Evolutionary conservation across 53 echinoderm and acorn worm genomes (phyloP).

Genomic region (Holothuria leucospilota): DNA sequence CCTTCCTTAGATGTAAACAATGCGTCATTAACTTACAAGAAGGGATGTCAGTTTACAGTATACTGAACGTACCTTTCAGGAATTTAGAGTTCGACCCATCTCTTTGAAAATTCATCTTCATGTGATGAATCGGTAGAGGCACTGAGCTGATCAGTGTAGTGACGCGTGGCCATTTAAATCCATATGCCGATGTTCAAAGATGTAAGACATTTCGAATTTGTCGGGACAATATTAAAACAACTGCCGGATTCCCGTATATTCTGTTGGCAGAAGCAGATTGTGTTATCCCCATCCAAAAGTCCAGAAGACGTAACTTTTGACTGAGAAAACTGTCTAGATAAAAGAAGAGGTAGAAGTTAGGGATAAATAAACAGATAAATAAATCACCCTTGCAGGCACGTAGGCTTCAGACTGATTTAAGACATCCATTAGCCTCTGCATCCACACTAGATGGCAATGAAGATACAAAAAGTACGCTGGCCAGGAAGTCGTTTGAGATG

Average conservation of each 20-base stretch:
- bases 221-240: constrained; percentile 1
- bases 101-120: too few species aligned
- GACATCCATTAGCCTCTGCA: constrained; percentile 8
- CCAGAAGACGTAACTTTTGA: too few species aligned
- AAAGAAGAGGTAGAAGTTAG: not conserved
- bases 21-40: constrained; percentile 21
- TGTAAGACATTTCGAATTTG: not conserved
- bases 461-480: too few species aligned
- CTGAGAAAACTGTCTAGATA: not conserved
- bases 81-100: not conserved
- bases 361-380: constrained; percentile 38
- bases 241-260: not conserved
- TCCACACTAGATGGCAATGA: too few species aligned
- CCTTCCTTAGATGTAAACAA: constrained; percentile 23
- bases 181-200: too few species aligned
- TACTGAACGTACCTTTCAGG: not conserved
- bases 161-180: too few species aligned
- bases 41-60: constrained; percentile 40
- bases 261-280: not conserved
- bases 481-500: too few species aligned
- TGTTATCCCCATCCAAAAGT: constrained; percentile 5
- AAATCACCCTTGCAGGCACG: constrained; percentile 7
- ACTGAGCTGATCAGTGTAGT: too few species aligned
- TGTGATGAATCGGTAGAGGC: too few species aligned
- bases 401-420: constrained; percentile 26